Conservation (phyloP, 2,113 vertebrate genomes). For the Columba livia region DNA sequence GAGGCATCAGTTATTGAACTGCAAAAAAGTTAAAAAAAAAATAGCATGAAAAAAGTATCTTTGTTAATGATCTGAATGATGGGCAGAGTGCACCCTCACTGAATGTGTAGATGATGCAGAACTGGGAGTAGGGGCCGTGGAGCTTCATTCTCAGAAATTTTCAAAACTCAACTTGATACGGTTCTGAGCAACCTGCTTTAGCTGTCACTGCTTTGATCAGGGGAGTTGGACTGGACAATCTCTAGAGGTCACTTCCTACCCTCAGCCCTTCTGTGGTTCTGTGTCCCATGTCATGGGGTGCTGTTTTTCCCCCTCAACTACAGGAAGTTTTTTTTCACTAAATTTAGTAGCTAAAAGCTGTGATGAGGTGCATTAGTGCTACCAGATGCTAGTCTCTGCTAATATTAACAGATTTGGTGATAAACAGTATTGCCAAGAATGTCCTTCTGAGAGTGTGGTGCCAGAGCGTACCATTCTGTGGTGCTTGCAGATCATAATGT, state of each 20-base stretch:
- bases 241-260: neutral
- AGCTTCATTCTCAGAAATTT: neutral
- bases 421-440: neutral
- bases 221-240: neutral
- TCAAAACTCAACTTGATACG: neutral
- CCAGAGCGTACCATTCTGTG: accelerated
- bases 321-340: neutral
- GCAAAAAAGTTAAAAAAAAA: neutral
- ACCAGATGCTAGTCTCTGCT: neutral
- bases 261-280: neutral
- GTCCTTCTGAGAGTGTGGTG: neutral
- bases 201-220: neutral
- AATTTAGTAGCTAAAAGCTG: neutral
- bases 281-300: accelerated
- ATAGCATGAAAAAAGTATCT: neutral
- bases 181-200: neutral
- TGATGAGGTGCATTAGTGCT: neutral
- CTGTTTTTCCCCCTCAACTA: neutral
- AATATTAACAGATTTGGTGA: neutral
- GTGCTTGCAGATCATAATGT: neutral
- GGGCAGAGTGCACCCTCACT: neutral
- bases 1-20: neutral
- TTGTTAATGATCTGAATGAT: neutral
- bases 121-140: too few species aligned
- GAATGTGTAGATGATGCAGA: neutral